Base-by-base conservation (phyloP, 2,113 vertebrate genomes). In the Psammodynastes pulverulentus region DNA sequence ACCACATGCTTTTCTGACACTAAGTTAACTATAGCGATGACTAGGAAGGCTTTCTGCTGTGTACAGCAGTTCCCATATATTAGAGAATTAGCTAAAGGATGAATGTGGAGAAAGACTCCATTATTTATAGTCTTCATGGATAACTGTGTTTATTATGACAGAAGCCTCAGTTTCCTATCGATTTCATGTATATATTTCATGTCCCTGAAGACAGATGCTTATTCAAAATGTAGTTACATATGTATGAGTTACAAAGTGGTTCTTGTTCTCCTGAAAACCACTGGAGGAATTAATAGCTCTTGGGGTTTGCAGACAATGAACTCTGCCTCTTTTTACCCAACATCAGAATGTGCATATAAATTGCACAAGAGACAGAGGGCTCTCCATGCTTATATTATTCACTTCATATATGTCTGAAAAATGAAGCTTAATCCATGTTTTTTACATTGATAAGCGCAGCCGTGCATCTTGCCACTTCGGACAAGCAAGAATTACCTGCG, bases 71-170 rank as follows among this genome's bases (percentile, higher is more conserved):
- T 88, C n/a, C 29, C 29, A 49, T 52, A 17, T 88, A 17, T 49
- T 88, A 56, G 51, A 85, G 52, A 89, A 39, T 92, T 79, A 92
- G 49, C 72, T 54, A 43, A 29, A 88, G 5, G 19, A 84, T 86
- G 53, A 91, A n/a, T 1, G 0, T 39, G 84, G 26, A 89, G 45
- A 89, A 86, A 86, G 53, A 29, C 26, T 12, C 39, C 85, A 53
- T 21, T 86, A 91, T 45, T 84, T 43, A 46, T 56, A 43, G 17
- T 43, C 84, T 19, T 56, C 79, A 48, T 62, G 84, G 56, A 21
- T 54, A 85, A 84, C 49, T 45, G 89, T 54, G 84, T 58, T 91
- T 62, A 87, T 91, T 91, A 72, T 9, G 56, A 72, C 56, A 87
- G 72, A 79, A 79, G 46, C 45, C 43, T 58, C 67, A 39, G 6